Percentiles rank a stretch among this genome's conserved stretches.
Evolutionary conservation across 2,888 invertebrate genomes (phyloP).

Genomic region (Petrophora chlorosata): DNA sequence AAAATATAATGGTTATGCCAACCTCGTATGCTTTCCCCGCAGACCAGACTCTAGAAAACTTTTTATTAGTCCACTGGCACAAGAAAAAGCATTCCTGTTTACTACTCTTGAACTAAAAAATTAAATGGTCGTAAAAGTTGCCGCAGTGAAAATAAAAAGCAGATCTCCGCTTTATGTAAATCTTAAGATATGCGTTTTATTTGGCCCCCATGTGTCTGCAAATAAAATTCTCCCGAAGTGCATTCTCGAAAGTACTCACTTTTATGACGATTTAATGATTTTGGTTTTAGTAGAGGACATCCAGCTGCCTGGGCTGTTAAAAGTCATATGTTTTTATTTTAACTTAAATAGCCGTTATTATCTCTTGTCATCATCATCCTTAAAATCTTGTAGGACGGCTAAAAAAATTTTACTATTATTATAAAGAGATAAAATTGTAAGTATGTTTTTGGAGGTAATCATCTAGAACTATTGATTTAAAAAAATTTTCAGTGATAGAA

Average conservation of each 20-base stretch:
- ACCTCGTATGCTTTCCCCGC: no score
- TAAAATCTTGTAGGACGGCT: no score
- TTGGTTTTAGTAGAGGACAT: neutral
- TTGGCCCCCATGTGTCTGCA: neutral
- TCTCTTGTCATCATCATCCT: no score
- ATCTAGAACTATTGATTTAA: no score
- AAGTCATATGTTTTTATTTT: no score
- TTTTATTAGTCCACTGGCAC: constrained; percentile 9
- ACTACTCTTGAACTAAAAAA: constrained; percentile 16
- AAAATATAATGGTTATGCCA: no score
- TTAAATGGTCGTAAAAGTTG: constrained; percentile 21
- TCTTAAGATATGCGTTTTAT: constrained; percentile 8
- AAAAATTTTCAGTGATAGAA: no score
- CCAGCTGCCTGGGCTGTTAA: neutral
- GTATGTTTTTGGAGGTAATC: no score
- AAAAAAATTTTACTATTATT: no score
- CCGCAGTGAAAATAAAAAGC: constrained; percentile 12
- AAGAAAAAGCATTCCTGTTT: constrained; percentile 5
- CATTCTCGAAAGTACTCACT: neutral
- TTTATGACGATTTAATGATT: neutral
- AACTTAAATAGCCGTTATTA: no score
- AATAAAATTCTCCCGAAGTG: no score
- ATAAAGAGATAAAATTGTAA: no score
- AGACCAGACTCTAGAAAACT: neutral
- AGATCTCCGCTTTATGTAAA: constrained; percentile 8